Evolutionary conservation across 2,113 vertebrate genomes (phyloP), one percentile per base, ranked within the genome.

Genomic region (Alectura lathami): DNA sequence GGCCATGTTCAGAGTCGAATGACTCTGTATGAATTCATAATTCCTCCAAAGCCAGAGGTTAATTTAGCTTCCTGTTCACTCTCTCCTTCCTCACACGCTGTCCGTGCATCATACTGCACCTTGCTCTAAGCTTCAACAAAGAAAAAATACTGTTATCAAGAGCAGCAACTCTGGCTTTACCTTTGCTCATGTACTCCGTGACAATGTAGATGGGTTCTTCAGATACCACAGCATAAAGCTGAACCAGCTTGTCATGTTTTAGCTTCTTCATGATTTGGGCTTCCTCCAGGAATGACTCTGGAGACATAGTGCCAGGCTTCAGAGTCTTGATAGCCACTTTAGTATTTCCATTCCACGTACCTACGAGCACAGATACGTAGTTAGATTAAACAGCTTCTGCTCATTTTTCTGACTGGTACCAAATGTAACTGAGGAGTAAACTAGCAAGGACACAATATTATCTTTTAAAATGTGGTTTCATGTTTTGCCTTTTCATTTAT

Each of bases 181-280:
- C 99, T 99, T 99, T 98, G 95, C 98, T 98, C 99, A 99, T 99
- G 88, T 99, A 99, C 93, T 99, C 99, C 0, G 99, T 99, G 97
- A 99, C 99, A 18, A 99, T 99, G 97, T 99, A 99, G 89, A 99
- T 99, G 53, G 99, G 99, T 56, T 99, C 99, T 96, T 99, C 99
- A 0, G 99, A 99, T 73, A 99, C 99, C 50, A 99, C 99, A 2
- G 99, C 99, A 8, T 99, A 99, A 7, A 99, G 98, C 91, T 99
- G 99, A 84, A 99, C 99, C 97, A 99, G 69, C 95, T 99, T 99
- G 97, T 99, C 99, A 2, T 99, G 99, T 40, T 99, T 98, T 79
- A 99, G 96, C 63, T 99, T 99, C 98, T 99, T 99, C 99, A 99
- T 99, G 98, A 99, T 99, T 98, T 99, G 99, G 30, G 99, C 99